phyloP scores from a whole-genome alignment of 2,113 vertebrate species.

The Epinephelus moara region DNA sequence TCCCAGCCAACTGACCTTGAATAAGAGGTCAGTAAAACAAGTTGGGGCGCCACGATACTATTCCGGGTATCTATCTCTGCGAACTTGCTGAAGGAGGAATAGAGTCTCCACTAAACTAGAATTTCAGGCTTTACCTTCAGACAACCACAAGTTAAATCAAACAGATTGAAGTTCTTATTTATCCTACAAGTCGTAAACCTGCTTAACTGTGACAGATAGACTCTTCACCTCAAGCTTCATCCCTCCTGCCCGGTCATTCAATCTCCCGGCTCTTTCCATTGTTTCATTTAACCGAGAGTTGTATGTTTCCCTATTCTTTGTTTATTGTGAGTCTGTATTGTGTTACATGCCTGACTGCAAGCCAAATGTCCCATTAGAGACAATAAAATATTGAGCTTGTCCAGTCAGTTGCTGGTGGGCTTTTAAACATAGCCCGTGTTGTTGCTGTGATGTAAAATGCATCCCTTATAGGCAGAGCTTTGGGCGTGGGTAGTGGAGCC shows the following conservation, averaged over 20 bases:
- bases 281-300: constrained; percentile 43
- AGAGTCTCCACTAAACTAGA: constrained; percentile 16
- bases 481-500: constrained; percentile 26
- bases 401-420: constrained; percentile 48
- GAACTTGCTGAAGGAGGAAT: constrained; percentile 22
- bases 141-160: constrained; percentile 45
- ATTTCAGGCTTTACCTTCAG: constrained; percentile 40
- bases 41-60: constrained; percentile 1
- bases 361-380: constrained; percentile 74
- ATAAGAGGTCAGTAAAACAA: constrained; percentile 43
- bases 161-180: constrained; percentile 56
- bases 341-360: constrained; percentile 66
- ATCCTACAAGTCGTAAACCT: constrained; percentile 56
- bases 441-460: constrained; percentile 44
- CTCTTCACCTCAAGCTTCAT: constrained; percentile 50
- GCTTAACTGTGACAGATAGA: constrained; percentile 56
- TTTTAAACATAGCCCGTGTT: constrained; percentile 54
- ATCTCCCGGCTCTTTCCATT: constrained; percentile 23
- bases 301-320: constrained; percentile 53
- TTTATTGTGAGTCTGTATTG: constrained; percentile 65
- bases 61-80: constrained; percentile 11
- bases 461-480: constrained; percentile 54
- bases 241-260: constrained; percentile 35
- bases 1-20: constrained; percentile 50
- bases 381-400: constrained; percentile 69